Evolutionary conservation across 2,113 vertebrate species (phyloP), one percentile per base, ranked within the genome.

Genomic region (Fulmarus glacialis): DNA sequence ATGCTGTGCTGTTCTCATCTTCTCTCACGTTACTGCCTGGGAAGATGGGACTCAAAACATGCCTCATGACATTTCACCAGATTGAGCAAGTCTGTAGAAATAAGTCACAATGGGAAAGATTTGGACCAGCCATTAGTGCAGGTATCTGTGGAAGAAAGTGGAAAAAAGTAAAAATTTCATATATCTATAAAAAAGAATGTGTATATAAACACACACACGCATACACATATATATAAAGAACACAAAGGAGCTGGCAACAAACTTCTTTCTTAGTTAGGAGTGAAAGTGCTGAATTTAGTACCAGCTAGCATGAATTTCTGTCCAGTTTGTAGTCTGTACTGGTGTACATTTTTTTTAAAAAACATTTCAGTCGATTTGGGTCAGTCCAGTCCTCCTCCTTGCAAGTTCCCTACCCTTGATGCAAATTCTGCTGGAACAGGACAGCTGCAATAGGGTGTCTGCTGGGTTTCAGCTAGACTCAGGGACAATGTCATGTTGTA

Each of bases 281-380:
- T 50, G 75, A 38, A 86, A 92, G 45, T 64, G n/a, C 9, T 36
- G 32, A 55, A n/a, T 27, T 64, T 42, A 36, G 12, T 38, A 32
- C 4, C 32, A 58, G 7, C 8, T 47, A 29, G 23, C 1, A 2
- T 68, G 56, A 52, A 36, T 56, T 82, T 79, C 55, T 34, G 6
- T 55, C 14, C 20, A 42, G 8, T 59, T 48, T 59, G 12, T 48
- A 29, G 34, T 40, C 71, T 34, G 17, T 66, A 23, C 10, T 56
- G 58, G 12, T n/a, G 24, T 34, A 17, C 6, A 11, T 18, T 38
- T 9, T 66, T 19, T 12, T 6, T 23, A 15, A 15, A 22, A 8
- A 10, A 2, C 2, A 59, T 26, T 66, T 34, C 21, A 4, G 7
- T n/a, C 0, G 0, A 2, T 75, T 42, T 82, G 11, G 6, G 6